phyloP scores from a whole-genome alignment of 2,888 invertebrate genomes.

The Dolomedes plantarius region DNA sequence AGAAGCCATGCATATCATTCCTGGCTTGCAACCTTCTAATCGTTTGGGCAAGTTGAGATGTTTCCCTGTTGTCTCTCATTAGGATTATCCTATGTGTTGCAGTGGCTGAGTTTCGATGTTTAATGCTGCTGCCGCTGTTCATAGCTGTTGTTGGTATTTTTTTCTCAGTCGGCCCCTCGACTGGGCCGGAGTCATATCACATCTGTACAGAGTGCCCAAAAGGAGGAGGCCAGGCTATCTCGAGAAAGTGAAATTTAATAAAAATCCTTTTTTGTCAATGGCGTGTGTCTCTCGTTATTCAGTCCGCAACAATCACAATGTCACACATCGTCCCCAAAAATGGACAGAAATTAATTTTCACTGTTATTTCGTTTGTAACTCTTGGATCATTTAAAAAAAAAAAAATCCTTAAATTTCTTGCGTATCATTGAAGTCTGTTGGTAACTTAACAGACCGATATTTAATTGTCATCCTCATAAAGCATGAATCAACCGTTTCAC shows the following conservation, averaged over 20 bases:
- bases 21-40: neutral
- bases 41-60: conserved; percentile 14
- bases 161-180: conserved; percentile 18
- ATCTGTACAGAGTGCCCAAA: conserved; percentile 53
- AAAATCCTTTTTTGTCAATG: conserved; percentile 49
- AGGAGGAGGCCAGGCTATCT: conserved; percentile 34
- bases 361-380: no score
- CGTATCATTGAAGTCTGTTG: no score
- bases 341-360: no score
- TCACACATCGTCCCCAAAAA: no score
- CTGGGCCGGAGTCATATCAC: conserved; percentile 56
- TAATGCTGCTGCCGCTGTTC: conserved; percentile 37
- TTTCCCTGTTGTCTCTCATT: conserved; percentile 4
- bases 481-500: no score
- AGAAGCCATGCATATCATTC: neutral
- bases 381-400: no score
- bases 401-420: no score
- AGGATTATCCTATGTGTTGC: conserved; percentile 9
- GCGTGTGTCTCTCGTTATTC: neutral
- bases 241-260: conserved; percentile 45
- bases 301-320: no score
- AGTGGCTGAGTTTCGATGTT: conserved; percentile 12
- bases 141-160: conserved; percentile 40
- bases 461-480: no score
- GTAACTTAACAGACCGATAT: no score